Evolutionary conservation across 2,888 invertebrate species (phyloP).

Genomic region (Oxystoma pomonae): DNA sequence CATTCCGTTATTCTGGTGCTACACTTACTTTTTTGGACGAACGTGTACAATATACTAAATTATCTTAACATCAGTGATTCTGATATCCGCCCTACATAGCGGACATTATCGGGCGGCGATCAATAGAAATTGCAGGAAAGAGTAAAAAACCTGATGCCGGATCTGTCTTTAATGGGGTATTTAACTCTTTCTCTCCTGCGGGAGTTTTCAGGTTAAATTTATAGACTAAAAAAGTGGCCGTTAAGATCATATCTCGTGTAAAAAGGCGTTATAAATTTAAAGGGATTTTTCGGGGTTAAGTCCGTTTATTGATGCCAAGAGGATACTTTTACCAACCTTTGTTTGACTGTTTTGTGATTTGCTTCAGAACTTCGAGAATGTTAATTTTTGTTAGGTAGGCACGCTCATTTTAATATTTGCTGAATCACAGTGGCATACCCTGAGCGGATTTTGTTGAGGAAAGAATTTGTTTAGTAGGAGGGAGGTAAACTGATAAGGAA

Average conservation of each 20-base stretch:
- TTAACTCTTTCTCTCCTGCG: conserved; percentile 16
- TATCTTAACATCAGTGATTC: background rate
- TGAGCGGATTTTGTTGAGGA: no score
- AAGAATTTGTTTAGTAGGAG: no score
- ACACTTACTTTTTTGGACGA: no score
- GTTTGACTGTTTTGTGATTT: no score
- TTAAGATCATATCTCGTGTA: conserved; percentile 1
- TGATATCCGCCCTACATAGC: conserved; percentile 12
- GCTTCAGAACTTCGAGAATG: no score
- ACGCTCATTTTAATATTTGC: no score
- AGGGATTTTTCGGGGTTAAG: background rate
- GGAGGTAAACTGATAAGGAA: no score
- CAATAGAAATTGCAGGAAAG: conserved; percentile 21
- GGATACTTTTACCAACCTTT: no score
- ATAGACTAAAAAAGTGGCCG: background rate
- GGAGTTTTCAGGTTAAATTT: background rate
- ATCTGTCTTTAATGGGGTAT: conserved; percentile 24
- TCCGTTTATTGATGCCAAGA: background rate
- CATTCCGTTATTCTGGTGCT: no score
- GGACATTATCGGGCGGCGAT: conserved; percentile 10
- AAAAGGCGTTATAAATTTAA: background rate
- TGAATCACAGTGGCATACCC: no score
- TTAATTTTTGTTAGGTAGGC: no score
- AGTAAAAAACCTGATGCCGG: conserved; percentile 22
- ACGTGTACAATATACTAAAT: no score